These are phyloP conservation scores for Xiphorhynchus elegans DNA, from an alignment of 2,113 vertebrate species.

Conservation along the genomic window DNA sequence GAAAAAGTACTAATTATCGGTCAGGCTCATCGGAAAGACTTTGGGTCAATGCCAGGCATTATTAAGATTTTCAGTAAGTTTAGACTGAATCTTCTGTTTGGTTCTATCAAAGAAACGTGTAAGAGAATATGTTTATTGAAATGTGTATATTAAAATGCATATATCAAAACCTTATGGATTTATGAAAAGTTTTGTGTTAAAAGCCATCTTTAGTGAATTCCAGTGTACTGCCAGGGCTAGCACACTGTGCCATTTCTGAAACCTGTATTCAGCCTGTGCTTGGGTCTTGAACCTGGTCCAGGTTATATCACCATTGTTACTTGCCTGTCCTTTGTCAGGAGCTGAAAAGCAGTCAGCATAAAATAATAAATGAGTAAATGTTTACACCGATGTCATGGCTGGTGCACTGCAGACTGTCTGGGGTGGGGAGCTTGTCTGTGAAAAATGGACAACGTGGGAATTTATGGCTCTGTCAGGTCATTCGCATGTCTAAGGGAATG, in stretches of 20 bases:
- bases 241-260: background rate
- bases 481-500: constrained; percentile 38
- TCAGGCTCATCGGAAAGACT: background rate
- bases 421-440: background rate
- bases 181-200: background rate
- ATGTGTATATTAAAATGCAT: no score
- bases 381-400: background rate
- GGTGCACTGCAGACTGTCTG: background rate
- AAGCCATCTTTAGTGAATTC: background rate
- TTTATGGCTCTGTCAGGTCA: constrained; percentile 57
- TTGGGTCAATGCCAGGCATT: constrained; percentile 28
- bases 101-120: background rate
- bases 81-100: background rate
- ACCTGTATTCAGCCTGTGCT: background rate
- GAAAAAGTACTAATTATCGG: constrained; percentile 54
- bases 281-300: background rate
- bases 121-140: background rate
- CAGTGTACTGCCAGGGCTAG: background rate
- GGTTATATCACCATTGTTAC: background rate
- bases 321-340: background rate
- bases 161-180: background rate
- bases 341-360: background rate
- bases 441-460: constrained; percentile 55
- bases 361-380: constrained; percentile 44
- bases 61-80: constrained; percentile 26